Conservation (phyloP, 2,888 invertebrate genomes). For the Epirrhoe alternata region DNA sequence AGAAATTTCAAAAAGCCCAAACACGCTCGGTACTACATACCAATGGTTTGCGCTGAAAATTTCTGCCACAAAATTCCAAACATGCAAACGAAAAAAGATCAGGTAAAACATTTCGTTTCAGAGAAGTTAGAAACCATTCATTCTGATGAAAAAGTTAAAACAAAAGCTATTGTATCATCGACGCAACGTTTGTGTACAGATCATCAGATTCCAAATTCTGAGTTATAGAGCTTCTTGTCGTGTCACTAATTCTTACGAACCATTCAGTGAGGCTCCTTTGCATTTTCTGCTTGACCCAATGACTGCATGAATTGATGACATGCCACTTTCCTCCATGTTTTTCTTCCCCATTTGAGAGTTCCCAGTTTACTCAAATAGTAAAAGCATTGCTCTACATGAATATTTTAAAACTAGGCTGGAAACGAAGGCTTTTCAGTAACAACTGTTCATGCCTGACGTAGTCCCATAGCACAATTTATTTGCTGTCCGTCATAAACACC, state of each 20-base stretch:
- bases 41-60: not conserved
- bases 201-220: no score
- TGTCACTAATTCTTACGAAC: no score
- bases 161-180: no score
- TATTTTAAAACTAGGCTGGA: constrained; percentile 7
- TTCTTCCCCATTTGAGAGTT: no score
- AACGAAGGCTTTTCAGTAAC: constrained; percentile 19
- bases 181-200: no score
- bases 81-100: not conserved
- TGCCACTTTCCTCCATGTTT: no score
- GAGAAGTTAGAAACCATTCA: not conserved
- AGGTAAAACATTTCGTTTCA: not conserved
- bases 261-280: no score
- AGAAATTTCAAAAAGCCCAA: not conserved
- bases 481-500: constrained; percentile 34
- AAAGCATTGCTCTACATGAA: not conserved
- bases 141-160: not conserved
- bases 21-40: not conserved
- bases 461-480: constrained; percentile 23
- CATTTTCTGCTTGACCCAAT: no score
- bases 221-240: no score
- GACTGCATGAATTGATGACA: no score
- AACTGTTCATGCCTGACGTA: constrained; percentile 9
- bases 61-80: not conserved
- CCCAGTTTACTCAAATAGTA: no score